phyloP scores from a whole-genome alignment of 2,888 invertebrate genomes.

The Scaptomyza reducta region DNA sequence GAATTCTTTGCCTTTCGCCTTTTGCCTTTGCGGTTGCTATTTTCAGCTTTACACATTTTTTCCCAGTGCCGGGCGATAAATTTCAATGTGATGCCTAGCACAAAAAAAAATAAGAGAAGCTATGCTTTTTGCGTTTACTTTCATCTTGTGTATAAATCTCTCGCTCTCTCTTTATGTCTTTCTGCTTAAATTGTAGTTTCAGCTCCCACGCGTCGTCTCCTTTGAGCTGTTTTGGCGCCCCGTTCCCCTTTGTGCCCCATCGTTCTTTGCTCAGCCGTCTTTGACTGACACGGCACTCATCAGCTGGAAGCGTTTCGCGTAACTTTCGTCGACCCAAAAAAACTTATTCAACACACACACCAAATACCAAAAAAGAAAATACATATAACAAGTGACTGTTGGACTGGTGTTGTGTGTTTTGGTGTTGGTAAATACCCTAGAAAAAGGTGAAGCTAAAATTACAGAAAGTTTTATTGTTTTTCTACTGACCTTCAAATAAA shows the following conservation, averaged over 20 bases:
- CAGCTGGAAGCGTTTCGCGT: conserved; percentile 72
- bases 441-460: not conserved
- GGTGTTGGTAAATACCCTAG: conserved; percentile 12
- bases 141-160: conserved; percentile 53
- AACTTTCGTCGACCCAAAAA: conserved; percentile 58
- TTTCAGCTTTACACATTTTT: conserved; percentile 18
- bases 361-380: not conserved
- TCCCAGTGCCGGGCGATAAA: conserved; percentile 48
- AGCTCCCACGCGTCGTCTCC: conserved; percentile 30
- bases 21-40: conserved; percentile 69
- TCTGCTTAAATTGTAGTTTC: conserved; percentile 41
- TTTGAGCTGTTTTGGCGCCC: conserved; percentile 19
- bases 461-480: too few species aligned
- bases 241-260: not conserved
- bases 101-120: not conserved
- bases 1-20: conserved; percentile 70
- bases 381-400: not conserved
- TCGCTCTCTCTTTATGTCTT: not conserved
- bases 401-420: too few species aligned
- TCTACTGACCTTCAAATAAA: too few species aligned
- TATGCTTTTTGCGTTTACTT: conserved; percentile 69
- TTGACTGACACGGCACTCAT: conserved; percentile 59
- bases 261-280: not conserved
- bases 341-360: conserved; percentile 7
- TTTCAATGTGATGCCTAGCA: conserved; percentile 27